These are phyloP conservation scores for Amphimallon solstitiale DNA, from an alignment of 2,888 invertebrate genomes.

Conservation along the genomic window DNA sequence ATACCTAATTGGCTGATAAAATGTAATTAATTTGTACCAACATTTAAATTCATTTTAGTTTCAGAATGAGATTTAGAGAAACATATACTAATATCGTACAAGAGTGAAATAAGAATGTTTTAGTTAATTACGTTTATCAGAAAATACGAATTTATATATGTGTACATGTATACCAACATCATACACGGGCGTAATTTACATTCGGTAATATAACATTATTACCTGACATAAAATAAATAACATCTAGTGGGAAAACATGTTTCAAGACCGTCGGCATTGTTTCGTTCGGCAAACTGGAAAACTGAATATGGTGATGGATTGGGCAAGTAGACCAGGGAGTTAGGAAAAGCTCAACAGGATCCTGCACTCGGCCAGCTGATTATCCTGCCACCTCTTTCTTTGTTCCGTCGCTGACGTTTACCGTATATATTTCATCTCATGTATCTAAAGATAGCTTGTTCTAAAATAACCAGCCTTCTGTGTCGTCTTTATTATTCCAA, in stretches of 20 bases:
- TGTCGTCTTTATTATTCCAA: neutral
- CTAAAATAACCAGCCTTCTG: neutral
- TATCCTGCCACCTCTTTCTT: slow-evolving; percentile 59
- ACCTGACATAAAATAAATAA: slow-evolving; percentile 24
- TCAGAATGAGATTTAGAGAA: no score
- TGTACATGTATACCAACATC: no score
- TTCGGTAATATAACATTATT: slow-evolving; percentile 8
- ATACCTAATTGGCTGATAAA: no score
- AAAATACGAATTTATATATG: no score
- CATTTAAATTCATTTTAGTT: no score
- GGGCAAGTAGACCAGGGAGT: slow-evolving; percentile 65
- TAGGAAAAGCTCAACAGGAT: slow-evolving; percentile 65
- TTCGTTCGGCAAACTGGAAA: slow-evolving; percentile 36
- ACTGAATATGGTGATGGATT: slow-evolving; percentile 63
- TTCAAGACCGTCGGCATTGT: slow-evolving; percentile 21
- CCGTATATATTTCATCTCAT: slow-evolving; percentile 41
- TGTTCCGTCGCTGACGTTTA: slow-evolving; percentile 55
- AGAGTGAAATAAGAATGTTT: no score
- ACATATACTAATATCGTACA: no score
- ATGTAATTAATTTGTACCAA: no score
- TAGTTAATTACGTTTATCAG: no score
- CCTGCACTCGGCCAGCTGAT: slow-evolving; percentile 65
- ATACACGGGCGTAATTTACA: neutral
- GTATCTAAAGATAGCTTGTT: no score
- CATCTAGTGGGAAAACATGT: slow-evolving; percentile 34